Evolutionary conservation across 37 sponge, comb jelly and placozoan genomes (phyloP).

Genomic region (Diacarnus erythraeanus): DNA sequence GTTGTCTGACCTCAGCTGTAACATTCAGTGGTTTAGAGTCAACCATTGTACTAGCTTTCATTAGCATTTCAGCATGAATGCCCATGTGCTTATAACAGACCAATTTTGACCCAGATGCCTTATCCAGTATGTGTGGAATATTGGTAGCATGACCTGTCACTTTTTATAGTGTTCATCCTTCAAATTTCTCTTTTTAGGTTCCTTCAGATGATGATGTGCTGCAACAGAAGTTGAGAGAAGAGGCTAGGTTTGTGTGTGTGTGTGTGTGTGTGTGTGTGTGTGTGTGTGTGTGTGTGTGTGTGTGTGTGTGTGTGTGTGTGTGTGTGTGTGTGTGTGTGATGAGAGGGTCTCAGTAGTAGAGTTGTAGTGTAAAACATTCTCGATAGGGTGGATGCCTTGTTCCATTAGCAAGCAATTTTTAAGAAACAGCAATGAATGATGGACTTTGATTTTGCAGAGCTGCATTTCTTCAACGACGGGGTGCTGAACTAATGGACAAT

Average conservation of each 20-base stretch:
- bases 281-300: constrained; percentile 4
- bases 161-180: too few relatives aligned
- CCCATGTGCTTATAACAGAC: too few relatives aligned
- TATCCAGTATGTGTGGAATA: too few relatives aligned
- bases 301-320: not conserved
- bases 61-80: too few relatives aligned
- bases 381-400: not conserved
- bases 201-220: constrained; percentile 84
- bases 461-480: constrained; percentile 62
- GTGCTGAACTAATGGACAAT: constrained; percentile 74
- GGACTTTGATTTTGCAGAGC: constrained; percentile 30
- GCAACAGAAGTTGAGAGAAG: constrained; percentile 90
- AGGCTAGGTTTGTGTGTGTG: constrained; percentile 54
- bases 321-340: not conserved
- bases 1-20: not conserved
- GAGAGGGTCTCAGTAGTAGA: too few relatives aligned
- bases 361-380: too few relatives aligned
- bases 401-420: too few relatives aligned
- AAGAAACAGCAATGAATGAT: not conserved
- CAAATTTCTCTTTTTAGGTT: constrained; percentile 48
- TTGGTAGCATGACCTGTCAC: too few relatives aligned
- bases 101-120: too few relatives aligned
- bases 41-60: too few relatives aligned
- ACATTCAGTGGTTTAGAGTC: too few relatives aligned
- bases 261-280: not conserved